Evolutionary conservation across 2,113 vertebrate species (phyloP), one percentile per base, ranked within the genome.

Genomic region (Irena cyanogastra): DNA sequence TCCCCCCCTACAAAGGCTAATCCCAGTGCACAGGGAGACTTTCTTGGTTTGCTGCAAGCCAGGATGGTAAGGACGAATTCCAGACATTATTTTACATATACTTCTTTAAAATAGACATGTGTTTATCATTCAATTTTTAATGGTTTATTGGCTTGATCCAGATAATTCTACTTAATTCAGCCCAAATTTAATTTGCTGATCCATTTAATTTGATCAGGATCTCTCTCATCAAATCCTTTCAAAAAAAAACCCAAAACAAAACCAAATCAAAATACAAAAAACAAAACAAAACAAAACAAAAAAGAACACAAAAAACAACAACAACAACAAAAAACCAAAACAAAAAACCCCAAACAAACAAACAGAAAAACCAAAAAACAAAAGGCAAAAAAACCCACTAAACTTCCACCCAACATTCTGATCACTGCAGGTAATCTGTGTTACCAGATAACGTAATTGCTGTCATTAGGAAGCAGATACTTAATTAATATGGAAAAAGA

Each of bases 141-240:
- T 44, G 18, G 22, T 42, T 91, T 97, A 78, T 83, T 94, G 42
- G 16, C 13, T 45, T 80, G 66, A 71, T 54, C 41, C 39, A 89
- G 41, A 72, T 54, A 77, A 41, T 90, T 93, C 74, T 80, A 42
- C 50, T 89, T 89, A 87, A 89, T 79, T 74, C 70, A 85, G 49
- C 35, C 23, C 72, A n/a, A 89, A 95, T 89, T 91, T 65, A 76
- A 95, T 97, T 95, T 87, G 53, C 52, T 84, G 41, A 49, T 91
- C n/a, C 54, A 61, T 84, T 94, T 89, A 84, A 95, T 95, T 77
- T 63, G 71, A 95, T 90, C 76, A 86, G 27, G 47, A 86, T 77
- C 47, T 64, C 87, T 81, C 44, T 84, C 75, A 90, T 24, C 20
- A 52, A 94, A 88, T 60, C 87, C 50, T n/a, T 79, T 84, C 16